These are phyloP conservation scores for Prunella himalayana DNA, from an alignment of 2,113 vertebrate genomes.

Conservation along the genomic window DNA sequence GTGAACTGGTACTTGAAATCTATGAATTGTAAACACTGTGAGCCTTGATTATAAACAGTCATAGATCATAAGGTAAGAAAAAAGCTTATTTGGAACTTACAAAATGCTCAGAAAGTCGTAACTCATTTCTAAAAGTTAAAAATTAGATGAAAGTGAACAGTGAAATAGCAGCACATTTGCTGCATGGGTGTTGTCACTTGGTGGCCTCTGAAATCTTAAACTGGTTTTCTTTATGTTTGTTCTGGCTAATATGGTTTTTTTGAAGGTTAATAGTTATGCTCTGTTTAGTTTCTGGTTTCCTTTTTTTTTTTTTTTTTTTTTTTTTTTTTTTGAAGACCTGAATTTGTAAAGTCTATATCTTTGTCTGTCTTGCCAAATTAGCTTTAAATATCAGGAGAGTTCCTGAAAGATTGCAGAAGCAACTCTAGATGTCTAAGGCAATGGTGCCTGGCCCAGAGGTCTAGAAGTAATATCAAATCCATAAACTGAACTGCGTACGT, in stretches of 20 bases:
- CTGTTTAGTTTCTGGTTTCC: not conserved
- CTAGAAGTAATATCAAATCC: slow-evolving; percentile 18
- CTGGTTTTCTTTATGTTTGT: slow-evolving; percentile 29
- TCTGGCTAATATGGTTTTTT: not conserved
- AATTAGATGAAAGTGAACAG: not conserved
- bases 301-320: not conserved
- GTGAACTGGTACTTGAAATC: slow-evolving; percentile 18
- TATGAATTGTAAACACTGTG: not conserved
- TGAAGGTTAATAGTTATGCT: not conserved
- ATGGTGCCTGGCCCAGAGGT: slow-evolving; percentile 23
- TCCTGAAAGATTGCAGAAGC: slow-evolving; percentile 52
- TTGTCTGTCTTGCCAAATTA: slow-evolving; percentile 44
- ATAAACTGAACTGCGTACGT: slow-evolving; percentile 33
- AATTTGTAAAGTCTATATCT: not conserved
- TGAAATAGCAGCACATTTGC: not conserved
- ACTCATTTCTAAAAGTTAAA: not conserved
- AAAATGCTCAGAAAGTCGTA: not conserved
- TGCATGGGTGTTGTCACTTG: not conserved
- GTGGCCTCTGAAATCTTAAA: slow-evolving; percentile 45
- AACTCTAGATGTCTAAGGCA: slow-evolving; percentile 36
- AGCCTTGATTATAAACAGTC: slow-evolving; percentile 37
- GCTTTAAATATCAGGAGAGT: slow-evolving; percentile 44
- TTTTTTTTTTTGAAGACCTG: not conserved
- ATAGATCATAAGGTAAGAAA: slow-evolving; percentile 45
- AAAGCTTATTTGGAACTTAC: not conserved